A percentile compares a stretch with the other conserved stretches of the same genome.
These are phyloP conservation scores for Chymomyza amoena DNA, from an alignment of 2,888 invertebrate species.

Conservation along the genomic window DNA sequence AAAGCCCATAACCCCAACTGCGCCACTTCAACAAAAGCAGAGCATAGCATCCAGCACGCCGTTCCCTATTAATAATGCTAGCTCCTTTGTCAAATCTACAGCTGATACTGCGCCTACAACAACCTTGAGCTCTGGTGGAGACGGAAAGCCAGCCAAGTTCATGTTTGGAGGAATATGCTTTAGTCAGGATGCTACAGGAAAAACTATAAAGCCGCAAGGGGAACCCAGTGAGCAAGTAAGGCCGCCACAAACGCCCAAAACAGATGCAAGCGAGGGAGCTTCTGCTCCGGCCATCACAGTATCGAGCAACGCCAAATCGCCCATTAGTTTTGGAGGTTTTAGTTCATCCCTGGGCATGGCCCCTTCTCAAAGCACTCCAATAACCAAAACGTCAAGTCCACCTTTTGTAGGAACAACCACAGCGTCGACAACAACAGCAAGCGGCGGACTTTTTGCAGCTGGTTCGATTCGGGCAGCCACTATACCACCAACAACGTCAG, in stretches of 20 bases:
- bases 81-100: constrained; percentile 40
- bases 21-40: background rate
- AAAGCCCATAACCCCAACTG: constrained; percentile 18
- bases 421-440: background rate
- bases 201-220: constrained; percentile 16
- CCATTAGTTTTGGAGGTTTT: constrained; percentile 45
- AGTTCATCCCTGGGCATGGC: constrained; percentile 37
- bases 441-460: constrained; percentile 1
- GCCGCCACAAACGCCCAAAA: constrained; percentile 33
- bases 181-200: constrained; percentile 10
- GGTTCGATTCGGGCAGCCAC: background rate
- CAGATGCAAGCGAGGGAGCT: constrained; percentile 29
- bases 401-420: background rate
- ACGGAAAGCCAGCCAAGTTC: constrained; percentile 33
- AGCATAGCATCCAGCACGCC: background rate
- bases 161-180: constrained; percentile 38
- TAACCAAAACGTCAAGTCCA: constrained; percentile 7
- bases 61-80: background rate
- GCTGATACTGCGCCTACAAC: constrained; percentile 30
- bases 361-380: constrained; percentile 2
- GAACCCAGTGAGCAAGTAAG: constrained; percentile 24
- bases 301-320: background rate
- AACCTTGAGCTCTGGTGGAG: constrained; percentile 34
- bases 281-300: constrained; percentile 15
- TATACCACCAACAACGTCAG: background rate